Evolutionary conservation across 2,113 vertebrate genomes (phyloP), one percentile per base, ranked within the genome.

Genomic region (Archocentrus centrarchus): DNA sequence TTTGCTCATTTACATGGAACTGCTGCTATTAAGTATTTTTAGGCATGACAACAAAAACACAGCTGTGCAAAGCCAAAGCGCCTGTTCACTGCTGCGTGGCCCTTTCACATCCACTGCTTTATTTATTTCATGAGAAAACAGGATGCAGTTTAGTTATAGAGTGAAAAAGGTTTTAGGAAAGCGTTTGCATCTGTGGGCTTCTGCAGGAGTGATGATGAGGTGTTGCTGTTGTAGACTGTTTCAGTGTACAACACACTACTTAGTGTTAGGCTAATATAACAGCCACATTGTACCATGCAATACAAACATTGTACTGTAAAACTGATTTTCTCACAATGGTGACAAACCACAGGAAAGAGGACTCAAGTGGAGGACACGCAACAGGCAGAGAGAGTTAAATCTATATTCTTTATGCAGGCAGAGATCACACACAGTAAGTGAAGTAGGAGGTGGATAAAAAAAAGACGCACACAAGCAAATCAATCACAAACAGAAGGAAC

Each of bases 1-100:
- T 47, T 68, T 47, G 22, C 64, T 68, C 41, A 27, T 68, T 68
- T 68, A 68, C 64, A 68, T 47, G 14, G 27, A 68, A 66, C 7
- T 66, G 14, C 39, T 44, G 39, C 63, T 44, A 66, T 66, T 66
- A 66, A 24, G 39, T 66, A 44, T 66, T 44, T 66, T 66, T 44
- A 66, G 63, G 37, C 39, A 44, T 66, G 63, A 66, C 63, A 55
- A 75, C 32, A 58, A 75, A 57, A 75, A n/a, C 4, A 10, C 50
- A 57, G 50, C 70, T 58, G 50, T 53, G 44, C 44, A 70, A 50
- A 70, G 50, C 44, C 44, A 70, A 18, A 70, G 66, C 24, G 30
- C 39, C 44, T 15, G 37, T 44, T 66, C 39, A 24, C 63, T 66
- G 63, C 39, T 44, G n/a, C 37, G 14, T 22, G 13, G 66, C 66